phyloP scores from a whole-genome alignment of 2,888 invertebrate species.

The Serrognathus titanus region DNA sequence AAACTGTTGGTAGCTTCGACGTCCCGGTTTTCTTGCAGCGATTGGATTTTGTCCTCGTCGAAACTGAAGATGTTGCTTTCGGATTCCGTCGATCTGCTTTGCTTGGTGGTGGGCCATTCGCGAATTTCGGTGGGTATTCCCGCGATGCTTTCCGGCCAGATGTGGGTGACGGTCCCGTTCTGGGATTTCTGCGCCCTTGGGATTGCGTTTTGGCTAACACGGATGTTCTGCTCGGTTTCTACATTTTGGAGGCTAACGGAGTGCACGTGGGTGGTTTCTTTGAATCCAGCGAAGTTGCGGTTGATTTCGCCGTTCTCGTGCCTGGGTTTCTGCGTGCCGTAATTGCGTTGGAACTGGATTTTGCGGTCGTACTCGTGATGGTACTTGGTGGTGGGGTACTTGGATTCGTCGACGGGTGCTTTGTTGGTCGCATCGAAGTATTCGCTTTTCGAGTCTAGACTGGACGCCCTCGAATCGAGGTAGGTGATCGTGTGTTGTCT shows the following conservation, averaged over 20 bases:
- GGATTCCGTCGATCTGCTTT: conserved; percentile 60
- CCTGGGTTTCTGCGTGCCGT: conserved; percentile 42
- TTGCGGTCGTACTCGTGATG: conserved; percentile 44
- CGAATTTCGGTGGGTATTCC: conserved; percentile 52
- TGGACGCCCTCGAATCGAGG: conserved; percentile 64
- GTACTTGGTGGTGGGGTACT: conserved; percentile 23
- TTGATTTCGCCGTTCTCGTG: conserved; percentile 21
- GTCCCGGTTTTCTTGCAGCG: conserved; percentile 54
- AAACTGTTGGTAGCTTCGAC: conserved; percentile 35
- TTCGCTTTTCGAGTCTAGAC: conserved; percentile 64
- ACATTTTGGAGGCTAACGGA: conserved; percentile 69
- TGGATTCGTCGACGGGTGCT: conserved; percentile 29
- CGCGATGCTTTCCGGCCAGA: conserved; percentile 57
- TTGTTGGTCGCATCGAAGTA: conserved; percentile 54
- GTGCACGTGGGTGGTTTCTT: conserved; percentile 60
- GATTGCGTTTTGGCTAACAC: conserved; percentile 53
- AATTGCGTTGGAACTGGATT: conserved; percentile 47
- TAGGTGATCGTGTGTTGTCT: conserved; percentile 33
- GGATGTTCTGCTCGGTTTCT: conserved; percentile 61
- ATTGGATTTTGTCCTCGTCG: conserved; percentile 72
- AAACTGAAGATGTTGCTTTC: conserved; percentile 71
- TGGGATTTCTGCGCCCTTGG: conserved; percentile 43
- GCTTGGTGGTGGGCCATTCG: conserved; percentile 22
- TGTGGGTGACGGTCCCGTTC: conserved; percentile 45
- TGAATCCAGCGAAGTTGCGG: conserved; percentile 33